These are phyloP conservation scores for Cheilosia impressa DNA, from an alignment of 2,888 invertebrate genomes.

Conservation along the genomic window DNA sequence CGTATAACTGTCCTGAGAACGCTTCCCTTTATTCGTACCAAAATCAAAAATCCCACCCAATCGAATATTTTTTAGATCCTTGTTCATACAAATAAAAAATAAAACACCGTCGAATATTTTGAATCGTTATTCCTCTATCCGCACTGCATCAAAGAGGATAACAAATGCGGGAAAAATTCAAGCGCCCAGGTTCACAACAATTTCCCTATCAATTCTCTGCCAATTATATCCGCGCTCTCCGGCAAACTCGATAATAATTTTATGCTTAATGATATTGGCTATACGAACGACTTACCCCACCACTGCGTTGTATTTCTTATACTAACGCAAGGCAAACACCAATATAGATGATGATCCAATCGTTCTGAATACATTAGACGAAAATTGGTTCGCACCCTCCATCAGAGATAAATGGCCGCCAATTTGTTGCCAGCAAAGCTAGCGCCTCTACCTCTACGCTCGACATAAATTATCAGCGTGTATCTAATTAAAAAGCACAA, in stretches of 20 bases:
- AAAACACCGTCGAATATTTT: no score
- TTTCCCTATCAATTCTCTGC: conserved; percentile 32
- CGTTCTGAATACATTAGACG: conserved; percentile 5
- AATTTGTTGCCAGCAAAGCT: conserved; percentile 62
- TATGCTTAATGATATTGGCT: conserved; percentile 51
- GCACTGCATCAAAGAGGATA: background rate
- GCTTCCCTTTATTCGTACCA: no score
- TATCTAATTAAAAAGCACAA: conserved; percentile 64
- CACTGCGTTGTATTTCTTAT: background rate
- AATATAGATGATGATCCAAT: conserved; percentile 65
- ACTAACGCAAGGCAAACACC: conserved; percentile 1
- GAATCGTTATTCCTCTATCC: no score
- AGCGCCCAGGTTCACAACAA: conserved; percentile 20
- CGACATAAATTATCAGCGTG: conserved; percentile 66
- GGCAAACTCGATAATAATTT: conserved; percentile 32
- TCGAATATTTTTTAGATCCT: no score
- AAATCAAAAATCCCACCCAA: no score
- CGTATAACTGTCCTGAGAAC: no score
- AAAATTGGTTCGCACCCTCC: conserved; percentile 10
- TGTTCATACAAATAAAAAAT: no score
- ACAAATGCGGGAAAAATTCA: background rate
- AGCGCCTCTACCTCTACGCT: conserved; percentile 4
- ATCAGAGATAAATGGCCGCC: conserved; percentile 55
- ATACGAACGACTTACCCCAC: background rate
- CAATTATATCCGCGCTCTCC: conserved; percentile 33